These are phyloP conservation scores for Papilio polytes DNA, from an alignment of 1,140 invertebrate species.

Conservation along the genomic window DNA sequence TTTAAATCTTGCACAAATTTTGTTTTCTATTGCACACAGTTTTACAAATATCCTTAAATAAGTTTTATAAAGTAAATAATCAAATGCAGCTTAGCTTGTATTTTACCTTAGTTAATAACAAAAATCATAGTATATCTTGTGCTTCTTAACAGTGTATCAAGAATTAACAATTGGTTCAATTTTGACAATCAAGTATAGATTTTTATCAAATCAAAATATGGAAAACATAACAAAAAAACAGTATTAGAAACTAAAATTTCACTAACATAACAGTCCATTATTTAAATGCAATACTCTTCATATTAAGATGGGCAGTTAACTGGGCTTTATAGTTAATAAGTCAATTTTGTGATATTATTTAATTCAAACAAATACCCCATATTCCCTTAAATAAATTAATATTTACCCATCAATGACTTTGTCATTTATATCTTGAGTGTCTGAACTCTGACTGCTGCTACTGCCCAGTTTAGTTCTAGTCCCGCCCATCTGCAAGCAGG, in stretches of 20 bases:
- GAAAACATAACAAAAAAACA: too few relatives aligned
- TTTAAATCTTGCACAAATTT: not conserved
- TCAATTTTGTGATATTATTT: not conserved
- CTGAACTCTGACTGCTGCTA: constrained; percentile 71
- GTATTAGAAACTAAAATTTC: too few relatives aligned
- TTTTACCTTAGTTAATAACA: not conserved
- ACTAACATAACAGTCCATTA: too few relatives aligned
- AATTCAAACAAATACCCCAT: not conserved
- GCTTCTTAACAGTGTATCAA: not conserved
- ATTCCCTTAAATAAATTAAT: constrained; percentile 45
- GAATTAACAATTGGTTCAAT: not conserved
- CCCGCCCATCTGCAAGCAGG: constrained; percentile 77
- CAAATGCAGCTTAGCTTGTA: not conserved
- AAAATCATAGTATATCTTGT: not conserved
- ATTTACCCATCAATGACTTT: constrained; percentile 80
- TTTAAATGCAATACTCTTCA: not conserved
- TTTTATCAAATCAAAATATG: too few relatives aligned
- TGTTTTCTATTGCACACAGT: not conserved
- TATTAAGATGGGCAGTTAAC: constrained; percentile 30
- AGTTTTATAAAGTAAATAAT: not conserved
- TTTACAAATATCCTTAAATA: not conserved
- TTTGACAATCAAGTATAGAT: not conserved
- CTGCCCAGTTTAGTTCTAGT: constrained; percentile 65
- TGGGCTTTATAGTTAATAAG: constrained; percentile 16
- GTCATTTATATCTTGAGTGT: constrained; percentile 66